Evolutionary conservation across 2,797 vertebrate genomes (phyloP), one percentile per base, ranked within the genome.

Genomic region (Coluber constrictor): DNA sequence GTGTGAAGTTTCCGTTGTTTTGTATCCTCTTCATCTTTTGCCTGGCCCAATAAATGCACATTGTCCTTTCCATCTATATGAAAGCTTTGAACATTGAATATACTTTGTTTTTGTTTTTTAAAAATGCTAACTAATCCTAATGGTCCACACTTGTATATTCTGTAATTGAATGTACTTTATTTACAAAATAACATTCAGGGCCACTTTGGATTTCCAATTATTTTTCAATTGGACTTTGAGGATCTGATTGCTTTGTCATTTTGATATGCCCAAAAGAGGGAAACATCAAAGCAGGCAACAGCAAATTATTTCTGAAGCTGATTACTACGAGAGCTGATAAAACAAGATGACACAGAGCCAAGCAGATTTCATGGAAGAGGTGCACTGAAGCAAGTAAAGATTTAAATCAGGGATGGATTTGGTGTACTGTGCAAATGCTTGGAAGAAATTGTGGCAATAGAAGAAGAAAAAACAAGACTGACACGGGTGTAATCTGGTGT

Each of bases 191-290:
- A 94, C 94, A 86, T 97, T 97, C 97, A 96, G 93, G 95, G 96
- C 95, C 96, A 96, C 97, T 97, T 97, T 94, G 97, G 95, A 95
- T 97, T 97, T 97, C 96, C 96, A 97, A 95, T 98, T 98, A 97
- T 96, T 96, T 97, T 97, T 97, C 97, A 97, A 43, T 97, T 79
- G 94, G 96, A 96, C 87, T 93, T 96, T 47, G 86, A 96, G 95
- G 92, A 90, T 89, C 94, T 96, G 96, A 96, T 96, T 96, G 55
- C 97, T 97, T 96, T 97, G 97, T 97, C 95, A 54, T 97, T 97
- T 96, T 11, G 94, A 96, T 96, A 92, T 15, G 93, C 94, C 94
- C 95, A 92, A 93, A 97, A 94, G 96, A 95, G 86, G 95, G 94
- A 92, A 96, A 94, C 97, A 96, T 96, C 97, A 96, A 95, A 97